Evolutionary conservation across 92 coral and sea anemone species (phyloP), one percentile per base, ranked within the genome.

Genomic region (Phenganax marumi): DNA sequence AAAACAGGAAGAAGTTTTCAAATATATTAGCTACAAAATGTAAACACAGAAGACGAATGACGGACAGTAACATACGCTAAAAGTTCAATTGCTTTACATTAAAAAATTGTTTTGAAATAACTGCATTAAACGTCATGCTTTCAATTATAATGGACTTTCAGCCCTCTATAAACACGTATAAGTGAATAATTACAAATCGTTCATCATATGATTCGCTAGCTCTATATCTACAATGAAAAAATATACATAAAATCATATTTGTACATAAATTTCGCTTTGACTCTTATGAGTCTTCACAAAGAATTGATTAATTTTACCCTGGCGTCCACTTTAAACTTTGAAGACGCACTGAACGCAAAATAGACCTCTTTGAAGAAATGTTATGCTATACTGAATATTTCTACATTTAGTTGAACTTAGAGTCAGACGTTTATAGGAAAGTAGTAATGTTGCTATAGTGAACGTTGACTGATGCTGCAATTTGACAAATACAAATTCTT

Each of bases 11-110:
- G 17, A 66, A 17, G 43, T 25, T 66, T 25, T 66, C 6, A 18
- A 49, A 49, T 3, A 18, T 25, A 33, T 10, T 33, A 13, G 22
- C 65, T 7, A 18, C 6, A 13, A 58, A 58, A 33, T 66, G 68
- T 21, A 66, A 66, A 66, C 72, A 66, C 2, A 3, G 9, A 8
- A 12, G 50, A 3, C 6, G 50, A 66, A 25, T 66, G 50, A 25
- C 23, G 17, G 72, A 66, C 50, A 23, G 10, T 66, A 62, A 62
- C 18, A 39, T 0, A 62, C 2, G 68, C 0, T 62, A 66, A 66
- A 66, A 25, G 72, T 33, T 33, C 6, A 66, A 66, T 66, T 49
- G 72, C 10, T 62, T 66, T 66, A 7, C 72, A 66, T 66, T 66
- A 66, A 25, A 11, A 49, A 66, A 66, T 66, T 66, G 48, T 66